Percentiles rank a stretch among this genome's conserved stretches.
These are phyloP conservation scores for Sycon ciliatum DNA, from an alignment of 37 sponge, comb jelly and placozoan species.

Conservation along the genomic window DNA sequence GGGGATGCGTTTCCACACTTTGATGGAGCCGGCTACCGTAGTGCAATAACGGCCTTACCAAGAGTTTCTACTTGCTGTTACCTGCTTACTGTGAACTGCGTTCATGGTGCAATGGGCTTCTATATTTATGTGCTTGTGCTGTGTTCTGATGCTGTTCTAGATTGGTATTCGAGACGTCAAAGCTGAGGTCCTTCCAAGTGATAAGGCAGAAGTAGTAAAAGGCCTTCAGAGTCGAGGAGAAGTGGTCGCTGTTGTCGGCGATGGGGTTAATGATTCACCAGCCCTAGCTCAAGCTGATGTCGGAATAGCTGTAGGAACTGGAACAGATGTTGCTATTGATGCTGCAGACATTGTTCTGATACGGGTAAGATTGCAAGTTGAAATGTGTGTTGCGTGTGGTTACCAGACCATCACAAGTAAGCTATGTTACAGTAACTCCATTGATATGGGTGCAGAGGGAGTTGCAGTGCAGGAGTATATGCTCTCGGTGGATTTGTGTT, in stretches of 20 bases:
- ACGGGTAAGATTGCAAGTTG: neutral
- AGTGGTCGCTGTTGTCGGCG: slow-evolving; percentile 13
- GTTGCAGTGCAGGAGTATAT: neutral
- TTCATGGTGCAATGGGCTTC: no score
- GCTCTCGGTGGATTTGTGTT: neutral
- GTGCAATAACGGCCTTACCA: no score
- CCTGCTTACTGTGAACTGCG: no score
- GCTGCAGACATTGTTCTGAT: neutral
- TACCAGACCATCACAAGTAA: neutral
- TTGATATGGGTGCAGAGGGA: neutral
- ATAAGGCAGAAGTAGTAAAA: neutral
- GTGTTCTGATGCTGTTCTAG: no score
- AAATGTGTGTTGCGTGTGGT: neutral
- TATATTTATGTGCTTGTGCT: no score
- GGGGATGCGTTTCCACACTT: no score
- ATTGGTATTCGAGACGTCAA: neutral
- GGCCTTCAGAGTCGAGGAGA: neutral
- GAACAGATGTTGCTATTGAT: neutral
- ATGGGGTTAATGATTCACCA: slow-evolving; percentile 1
- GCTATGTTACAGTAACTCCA: neutral
- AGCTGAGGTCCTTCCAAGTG: slow-evolving; percentile 9
- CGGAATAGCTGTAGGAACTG: slow-evolving; percentile 12
- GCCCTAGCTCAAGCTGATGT: slow-evolving; percentile 5
- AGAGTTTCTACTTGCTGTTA: no score
- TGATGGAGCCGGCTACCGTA: no score